phyloP scores from a whole-genome alignment of 2,888 invertebrate species.

The Caenorhabditis uteleia region DNA sequence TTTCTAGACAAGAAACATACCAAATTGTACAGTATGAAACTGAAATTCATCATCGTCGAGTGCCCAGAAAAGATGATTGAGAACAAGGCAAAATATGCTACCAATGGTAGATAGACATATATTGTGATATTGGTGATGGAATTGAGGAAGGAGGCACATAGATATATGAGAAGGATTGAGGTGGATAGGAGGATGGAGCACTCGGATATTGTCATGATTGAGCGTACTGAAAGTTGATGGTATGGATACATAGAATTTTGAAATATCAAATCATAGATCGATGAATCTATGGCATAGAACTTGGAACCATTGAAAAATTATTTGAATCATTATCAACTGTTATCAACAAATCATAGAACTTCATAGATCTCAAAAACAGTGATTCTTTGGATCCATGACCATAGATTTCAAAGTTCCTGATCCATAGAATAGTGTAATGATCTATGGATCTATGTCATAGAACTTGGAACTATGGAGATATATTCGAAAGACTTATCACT shows the following conservation, averaged over 20 bases:
- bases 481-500: no score
- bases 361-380: no score
- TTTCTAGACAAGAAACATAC: conserved; percentile 11
- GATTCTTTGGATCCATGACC: no score
- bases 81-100: conserved; percentile 45
- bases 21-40: conserved; percentile 33
- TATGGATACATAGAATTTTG: not conserved
- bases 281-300: no score
- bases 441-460: no score
- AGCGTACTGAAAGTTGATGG: conserved; percentile 18
- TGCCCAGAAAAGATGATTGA: conserved; percentile 48
- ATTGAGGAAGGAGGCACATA: conserved; percentile 31
- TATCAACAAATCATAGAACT: no score
- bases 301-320: no score
- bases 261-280: no score
- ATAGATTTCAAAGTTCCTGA: no score
- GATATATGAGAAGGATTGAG: conserved; percentile 29
- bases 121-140: conserved; percentile 36
- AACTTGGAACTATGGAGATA: no score
- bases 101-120: conserved; percentile 23
- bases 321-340: no score
- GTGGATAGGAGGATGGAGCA: conserved; percentile 10
- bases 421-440: no score
- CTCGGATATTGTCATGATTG: conserved; percentile 28
- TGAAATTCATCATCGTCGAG: conserved; percentile 39